Evolutionary conservation across 1,140 invertebrate species (phyloP).

Genomic region (Hyles vespertilio): DNA sequence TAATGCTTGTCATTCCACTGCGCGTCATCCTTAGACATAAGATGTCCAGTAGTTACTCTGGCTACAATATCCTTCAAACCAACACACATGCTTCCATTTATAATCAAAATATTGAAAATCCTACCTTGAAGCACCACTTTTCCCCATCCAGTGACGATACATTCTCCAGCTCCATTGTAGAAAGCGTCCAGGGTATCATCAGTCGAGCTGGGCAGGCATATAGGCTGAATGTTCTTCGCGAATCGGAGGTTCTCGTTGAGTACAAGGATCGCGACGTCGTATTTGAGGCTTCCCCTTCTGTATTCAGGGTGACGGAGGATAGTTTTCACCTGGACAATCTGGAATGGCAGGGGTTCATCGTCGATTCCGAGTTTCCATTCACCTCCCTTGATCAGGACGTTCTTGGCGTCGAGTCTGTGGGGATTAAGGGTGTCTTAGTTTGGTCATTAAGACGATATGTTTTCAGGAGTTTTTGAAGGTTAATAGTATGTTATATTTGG

Average conservation of each 20-base stretch:
- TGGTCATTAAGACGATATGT: not conserved
- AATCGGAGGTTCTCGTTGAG: constrained; percentile 79
- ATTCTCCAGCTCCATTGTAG: constrained; percentile 76
- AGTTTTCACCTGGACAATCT: constrained; percentile 82
- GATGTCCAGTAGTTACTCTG: too few relatives aligned
- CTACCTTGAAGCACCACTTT: constrained; percentile 86
- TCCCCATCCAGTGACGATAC: constrained; percentile 89
- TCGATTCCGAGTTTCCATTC: constrained; percentile 91
- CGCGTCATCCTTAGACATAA: too few relatives aligned
- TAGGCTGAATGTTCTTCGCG: constrained; percentile 83
- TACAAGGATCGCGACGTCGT: constrained; percentile 85
- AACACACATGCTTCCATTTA: too few relatives aligned
- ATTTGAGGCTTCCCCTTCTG: constrained; percentile 76
- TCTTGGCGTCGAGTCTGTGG: constrained; percentile 73
- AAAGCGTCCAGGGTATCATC: constrained; percentile 64
- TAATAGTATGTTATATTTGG: too few relatives aligned
- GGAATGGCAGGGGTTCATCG: constrained; percentile 86
- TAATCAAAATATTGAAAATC: constrained; percentile 15
- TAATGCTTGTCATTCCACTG: too few relatives aligned
- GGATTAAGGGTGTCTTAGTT: not conserved
- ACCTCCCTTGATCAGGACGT: constrained; percentile 86
- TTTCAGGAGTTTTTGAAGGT: too few relatives aligned
- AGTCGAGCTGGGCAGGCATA: constrained; percentile 79
- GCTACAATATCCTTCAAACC: too few relatives aligned
- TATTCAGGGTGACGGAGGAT: constrained; percentile 85